These are phyloP conservation scores for Cylindroiulus punctatus DNA, from an alignment of 2,888 invertebrate genomes.

Conservation along the genomic window DNA sequence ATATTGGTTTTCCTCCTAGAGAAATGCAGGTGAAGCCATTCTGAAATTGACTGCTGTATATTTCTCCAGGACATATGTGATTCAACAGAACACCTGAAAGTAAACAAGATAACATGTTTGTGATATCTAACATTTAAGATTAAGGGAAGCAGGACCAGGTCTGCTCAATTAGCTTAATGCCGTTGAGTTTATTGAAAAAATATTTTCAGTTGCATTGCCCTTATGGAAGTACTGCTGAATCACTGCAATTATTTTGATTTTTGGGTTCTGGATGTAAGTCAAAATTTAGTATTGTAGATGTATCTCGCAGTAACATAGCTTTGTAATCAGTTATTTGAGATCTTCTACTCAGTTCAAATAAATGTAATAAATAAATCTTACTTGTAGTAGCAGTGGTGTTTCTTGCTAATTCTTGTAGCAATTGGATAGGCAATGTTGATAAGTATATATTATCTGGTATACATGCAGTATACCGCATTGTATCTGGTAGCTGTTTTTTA, in stretches of 20 bases:
- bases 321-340: no score
- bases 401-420: slow-evolving; percentile 29
- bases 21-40: slow-evolving; percentile 48
- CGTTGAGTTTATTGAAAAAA: no score
- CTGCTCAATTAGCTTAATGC: no score
- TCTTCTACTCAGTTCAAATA: neutral
- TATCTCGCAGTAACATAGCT: no score
- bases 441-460: slow-evolving; percentile 35
- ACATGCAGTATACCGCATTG: slow-evolving; percentile 48
- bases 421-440: neutral
- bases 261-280: no score
- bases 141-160: no score
- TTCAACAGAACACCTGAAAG: slow-evolving; percentile 46
- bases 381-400: slow-evolving; percentile 30
- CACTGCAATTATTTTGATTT: no score
- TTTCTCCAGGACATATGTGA: slow-evolving; percentile 49
- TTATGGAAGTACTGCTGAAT: no score
- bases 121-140: no score
- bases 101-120: neutral
- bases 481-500: neutral
- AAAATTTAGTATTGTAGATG: no score
- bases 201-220: no score
- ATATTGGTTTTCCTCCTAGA: slow-evolving; percentile 50
- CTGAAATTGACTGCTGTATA: slow-evolving; percentile 46
- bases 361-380: neutral